A percentile compares a stretch with the other conserved stretches of the same genome.
These are phyloP conservation scores for Melanostoma scalare DNA, from an alignment of 2,888 invertebrate species.

Conservation along the genomic window DNA sequence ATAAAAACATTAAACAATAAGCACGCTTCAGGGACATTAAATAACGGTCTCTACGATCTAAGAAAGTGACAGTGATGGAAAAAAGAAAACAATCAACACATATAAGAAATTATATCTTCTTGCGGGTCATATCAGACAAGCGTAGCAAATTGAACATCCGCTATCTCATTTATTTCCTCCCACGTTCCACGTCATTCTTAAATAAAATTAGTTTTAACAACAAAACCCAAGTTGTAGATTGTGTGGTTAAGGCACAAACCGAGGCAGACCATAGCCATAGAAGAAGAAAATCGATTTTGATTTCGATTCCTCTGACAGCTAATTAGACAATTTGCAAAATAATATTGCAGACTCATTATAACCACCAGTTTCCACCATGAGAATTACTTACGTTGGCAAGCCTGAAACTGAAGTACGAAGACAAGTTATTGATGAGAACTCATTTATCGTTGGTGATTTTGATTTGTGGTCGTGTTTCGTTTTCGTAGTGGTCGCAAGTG, in stretches of 20 bases:
- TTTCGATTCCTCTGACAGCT: conserved; percentile 58
- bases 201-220: conserved; percentile 60
- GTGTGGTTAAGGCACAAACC: neutral
- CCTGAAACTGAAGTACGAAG: conserved; percentile 48
- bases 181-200: conserved; percentile 31
- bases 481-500: conserved; percentile 30
- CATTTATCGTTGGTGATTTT: conserved; percentile 56
- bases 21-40: conserved; percentile 5
- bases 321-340: conserved; percentile 47
- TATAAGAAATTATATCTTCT: conserved; percentile 6
- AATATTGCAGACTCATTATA: conserved; percentile 27
- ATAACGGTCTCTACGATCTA: neutral
- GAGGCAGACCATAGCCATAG: neutral
- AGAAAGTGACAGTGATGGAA: conserved; percentile 19
- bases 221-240: conserved; percentile 22
- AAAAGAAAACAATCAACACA: neutral
- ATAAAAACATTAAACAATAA: neutral
- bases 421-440: conserved; percentile 60
- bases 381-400: conserved; percentile 19
- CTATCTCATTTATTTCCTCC: conserved; percentile 29
- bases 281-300: conserved; percentile 55
- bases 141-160: conserved; percentile 4
- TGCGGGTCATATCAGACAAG: neutral
- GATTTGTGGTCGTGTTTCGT: conserved; percentile 21
- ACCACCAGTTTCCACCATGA: conserved; percentile 30